Evolutionary conservation across 2,113 vertebrate genomes (phyloP).

Genomic region (Thermophis baileyi): DNA sequence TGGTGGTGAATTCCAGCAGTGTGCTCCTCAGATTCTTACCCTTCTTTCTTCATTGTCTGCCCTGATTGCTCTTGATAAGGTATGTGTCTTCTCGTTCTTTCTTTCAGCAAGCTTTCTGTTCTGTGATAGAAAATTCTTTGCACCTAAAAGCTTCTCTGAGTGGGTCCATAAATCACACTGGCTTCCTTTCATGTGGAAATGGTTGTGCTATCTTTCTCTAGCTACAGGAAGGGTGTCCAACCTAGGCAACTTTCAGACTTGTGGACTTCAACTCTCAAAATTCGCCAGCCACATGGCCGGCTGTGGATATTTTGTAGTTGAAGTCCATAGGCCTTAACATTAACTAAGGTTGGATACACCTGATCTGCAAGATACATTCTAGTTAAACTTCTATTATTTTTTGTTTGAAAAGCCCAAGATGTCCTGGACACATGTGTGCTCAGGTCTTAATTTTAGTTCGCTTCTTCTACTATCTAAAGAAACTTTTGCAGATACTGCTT

Average conservation of each 20-base stretch:
- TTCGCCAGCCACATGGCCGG: too few species aligned
- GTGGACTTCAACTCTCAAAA: not conserved
- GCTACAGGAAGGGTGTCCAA: not conserved
- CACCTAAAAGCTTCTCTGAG: not conserved
- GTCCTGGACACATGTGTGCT: not conserved
- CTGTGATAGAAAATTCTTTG: not conserved
- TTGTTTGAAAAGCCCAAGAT: not conserved
- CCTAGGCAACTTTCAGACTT: not conserved
- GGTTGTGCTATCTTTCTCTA: not conserved
- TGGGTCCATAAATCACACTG: not conserved
- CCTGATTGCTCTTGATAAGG: not conserved
- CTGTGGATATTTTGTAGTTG: not conserved
- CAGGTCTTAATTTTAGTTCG: not conserved
- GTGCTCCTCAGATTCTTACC: not conserved
- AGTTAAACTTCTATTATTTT: not conserved
- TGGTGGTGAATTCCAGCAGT: not conserved
- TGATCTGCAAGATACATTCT: not conserved
- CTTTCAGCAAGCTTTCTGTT: not conserved
- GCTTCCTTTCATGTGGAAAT: not conserved
- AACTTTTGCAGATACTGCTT: not conserved
- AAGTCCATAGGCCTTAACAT: not conserved
- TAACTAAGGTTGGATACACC: not conserved
- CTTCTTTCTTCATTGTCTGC: not conserved
- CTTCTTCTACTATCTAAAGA: not conserved
- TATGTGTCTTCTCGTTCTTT: not conserved